Percentiles rank a stretch among this genome's conserved stretches.
Conservation (phyloP, 2,888 invertebrate species). For the Branchellion lobata region DNA sequence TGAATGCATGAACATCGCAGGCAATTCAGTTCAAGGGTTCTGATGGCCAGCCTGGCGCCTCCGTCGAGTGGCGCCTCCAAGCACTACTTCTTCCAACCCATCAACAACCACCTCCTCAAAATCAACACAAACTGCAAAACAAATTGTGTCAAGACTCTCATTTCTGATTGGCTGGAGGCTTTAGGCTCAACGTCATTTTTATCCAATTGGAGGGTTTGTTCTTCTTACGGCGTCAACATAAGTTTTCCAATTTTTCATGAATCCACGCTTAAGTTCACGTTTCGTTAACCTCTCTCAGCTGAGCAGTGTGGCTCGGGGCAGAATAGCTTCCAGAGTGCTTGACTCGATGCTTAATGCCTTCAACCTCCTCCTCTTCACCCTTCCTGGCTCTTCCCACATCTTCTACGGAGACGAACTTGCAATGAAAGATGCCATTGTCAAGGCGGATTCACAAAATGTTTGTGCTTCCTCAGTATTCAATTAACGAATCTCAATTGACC, state of each 20-base stretch:
- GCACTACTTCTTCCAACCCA: conserved; percentile 47
- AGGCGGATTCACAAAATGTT: conserved; percentile 30
- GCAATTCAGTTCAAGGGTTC: conserved; percentile 49
- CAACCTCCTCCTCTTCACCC: conserved; percentile 76
- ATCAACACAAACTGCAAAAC: conserved; percentile 53
- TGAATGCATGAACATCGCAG: too few relatives aligned
- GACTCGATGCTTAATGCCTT: conserved; percentile 68
- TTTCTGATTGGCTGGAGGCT: conserved; percentile 54
- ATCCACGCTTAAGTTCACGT: too few relatives aligned
- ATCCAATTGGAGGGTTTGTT: conserved; percentile 58
- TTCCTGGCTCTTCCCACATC: conserved; percentile 82
- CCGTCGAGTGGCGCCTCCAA: conserved; percentile 42
- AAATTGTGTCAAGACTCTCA: conserved; percentile 53
- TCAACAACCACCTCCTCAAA: conserved; percentile 54
- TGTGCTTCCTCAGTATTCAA: too few relatives aligned
- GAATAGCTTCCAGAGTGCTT: neutral
- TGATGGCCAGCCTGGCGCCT: conserved; percentile 53
- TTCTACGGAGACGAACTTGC: conserved; percentile 88
- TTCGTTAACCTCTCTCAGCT: too few relatives aligned
- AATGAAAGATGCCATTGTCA: conserved; percentile 69
- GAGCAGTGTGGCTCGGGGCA: neutral
- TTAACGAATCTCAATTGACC: too few relatives aligned
- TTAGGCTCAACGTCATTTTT: conserved; percentile 52
- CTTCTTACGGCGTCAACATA: too few relatives aligned
- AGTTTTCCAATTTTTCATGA: too few relatives aligned